Conservation (phyloP, 2,797 vertebrate genomes). For the Denticeps clupeoides region DNA sequence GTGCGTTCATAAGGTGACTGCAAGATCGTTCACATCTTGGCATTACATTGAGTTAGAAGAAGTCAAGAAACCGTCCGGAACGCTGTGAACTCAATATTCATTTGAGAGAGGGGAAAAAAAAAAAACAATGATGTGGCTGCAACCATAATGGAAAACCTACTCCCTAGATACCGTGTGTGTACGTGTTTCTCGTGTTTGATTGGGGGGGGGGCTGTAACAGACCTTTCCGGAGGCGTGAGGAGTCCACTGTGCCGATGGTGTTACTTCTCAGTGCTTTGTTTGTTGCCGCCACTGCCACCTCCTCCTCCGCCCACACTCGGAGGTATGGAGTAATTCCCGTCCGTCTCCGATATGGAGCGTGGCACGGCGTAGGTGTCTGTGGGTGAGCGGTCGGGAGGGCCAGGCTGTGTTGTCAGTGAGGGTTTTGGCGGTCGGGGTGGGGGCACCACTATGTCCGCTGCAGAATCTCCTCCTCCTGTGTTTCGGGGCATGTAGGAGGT, state of each 20-base stretch:
- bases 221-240: conserved; percentile 85
- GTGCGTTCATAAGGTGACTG: too few relatives aligned
- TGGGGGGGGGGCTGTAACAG: too few relatives aligned
- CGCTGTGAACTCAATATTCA: too few relatives aligned
- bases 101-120: too few relatives aligned
- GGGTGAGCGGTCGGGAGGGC: conserved; percentile 75
- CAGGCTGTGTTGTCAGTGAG: conserved; percentile 57
- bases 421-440: conserved; percentile 93
- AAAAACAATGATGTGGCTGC: too few relatives aligned
- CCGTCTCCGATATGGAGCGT: conserved; percentile 79
- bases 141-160: too few relatives aligned
- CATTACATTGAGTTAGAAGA: too few relatives aligned
- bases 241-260: conserved; percentile 81
- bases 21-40: too few relatives aligned
- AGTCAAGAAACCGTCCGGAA: too few relatives aligned
- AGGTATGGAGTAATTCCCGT: conserved; percentile 82
- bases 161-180: too few relatives aligned
- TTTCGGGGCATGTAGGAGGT: conserved; percentile 88
- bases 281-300: too few relatives aligned
- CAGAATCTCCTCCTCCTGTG: conserved; percentile 54
- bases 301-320: conserved; percentile 58
- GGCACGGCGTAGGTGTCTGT: conserved; percentile 71
- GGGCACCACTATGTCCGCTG: conserved; percentile 74
- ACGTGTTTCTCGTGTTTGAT: too few relatives aligned
- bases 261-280: conserved; percentile 76